A percentile compares a stretch with the other conserved stretches of the same genome.
Conservation (phyloP, 1,140 invertebrate genomes). For the Dendroctonus valens region DNA sequence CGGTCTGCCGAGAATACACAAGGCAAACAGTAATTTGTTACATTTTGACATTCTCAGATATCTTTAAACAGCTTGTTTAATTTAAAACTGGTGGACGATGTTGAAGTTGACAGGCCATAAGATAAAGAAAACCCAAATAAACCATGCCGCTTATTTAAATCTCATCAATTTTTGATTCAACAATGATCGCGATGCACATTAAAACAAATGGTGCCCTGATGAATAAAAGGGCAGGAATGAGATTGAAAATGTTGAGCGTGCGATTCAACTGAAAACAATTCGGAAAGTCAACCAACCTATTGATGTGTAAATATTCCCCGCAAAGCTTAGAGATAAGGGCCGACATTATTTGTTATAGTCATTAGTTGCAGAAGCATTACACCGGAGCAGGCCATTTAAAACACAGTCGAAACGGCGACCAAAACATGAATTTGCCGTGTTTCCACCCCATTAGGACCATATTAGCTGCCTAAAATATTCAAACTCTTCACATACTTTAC, state of each 20-base stretch:
- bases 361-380: slow-evolving; percentile 20
- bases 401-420: slow-evolving; percentile 11
- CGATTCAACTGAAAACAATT: background rate
- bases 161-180: background rate
- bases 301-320: slow-evolving; percentile 16
- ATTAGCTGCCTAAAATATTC: slow-evolving; percentile 29
- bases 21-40: slow-evolving; percentile 22
- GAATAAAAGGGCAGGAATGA: background rate
- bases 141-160: background rate
- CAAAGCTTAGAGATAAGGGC: slow-evolving; percentile 14
- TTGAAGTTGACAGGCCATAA: background rate
- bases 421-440: slow-evolving; percentile 30
- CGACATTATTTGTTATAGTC: slow-evolving; percentile 20
- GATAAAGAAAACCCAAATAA: background rate
- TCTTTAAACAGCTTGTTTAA: background rate
- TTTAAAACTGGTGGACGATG: too few relatives aligned
- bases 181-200: background rate
- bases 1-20: slow-evolving; percentile 2
- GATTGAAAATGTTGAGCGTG: background rate
- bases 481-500: slow-evolving; percentile 24
- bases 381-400: slow-evolving; percentile 15
- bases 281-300: slow-evolving; percentile 5
- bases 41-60: slow-evolving; percentile 21
- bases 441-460: slow-evolving; percentile 32
- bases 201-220: background rate